Conservation (phyloP, 2,888 invertebrate species). For the Oscheius sp. region DNA sequence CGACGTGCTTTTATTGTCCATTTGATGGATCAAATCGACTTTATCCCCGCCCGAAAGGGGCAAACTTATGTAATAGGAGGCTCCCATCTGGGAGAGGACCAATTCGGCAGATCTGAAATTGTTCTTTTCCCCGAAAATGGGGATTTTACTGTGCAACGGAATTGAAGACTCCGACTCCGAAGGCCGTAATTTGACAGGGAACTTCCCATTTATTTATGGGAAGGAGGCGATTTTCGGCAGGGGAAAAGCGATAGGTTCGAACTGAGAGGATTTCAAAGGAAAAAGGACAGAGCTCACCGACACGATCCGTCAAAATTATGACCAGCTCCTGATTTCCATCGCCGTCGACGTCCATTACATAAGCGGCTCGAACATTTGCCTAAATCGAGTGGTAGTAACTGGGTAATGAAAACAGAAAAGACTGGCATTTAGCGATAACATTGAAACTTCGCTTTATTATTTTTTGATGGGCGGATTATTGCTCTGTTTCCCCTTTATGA, state of each 20-base stretch:
- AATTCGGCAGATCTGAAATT: conserved; percentile 5
- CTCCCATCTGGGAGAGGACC: conserved; percentile 40
- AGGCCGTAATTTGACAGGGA: conserved; percentile 43
- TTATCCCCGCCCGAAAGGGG: conserved; percentile 22
- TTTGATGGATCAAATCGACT: conserved; percentile 7
- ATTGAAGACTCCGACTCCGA: conserved; percentile 7
- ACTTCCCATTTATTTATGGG: conserved; percentile 52
- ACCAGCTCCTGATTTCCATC: conserved; percentile 42
- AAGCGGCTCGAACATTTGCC: conserved; percentile 41
- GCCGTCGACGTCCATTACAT: conserved; percentile 44
- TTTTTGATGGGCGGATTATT: too few species aligned
- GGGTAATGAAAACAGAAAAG: not conserved
- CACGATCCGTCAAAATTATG: conserved; percentile 46
- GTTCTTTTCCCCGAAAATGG: not conserved
- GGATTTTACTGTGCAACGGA: not conserved
- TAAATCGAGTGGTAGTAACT: not conserved
- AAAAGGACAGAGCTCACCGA: too few species aligned
- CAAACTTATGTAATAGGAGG: conserved; percentile 34
- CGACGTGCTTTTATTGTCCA: not conserved
- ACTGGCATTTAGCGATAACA: too few species aligned
- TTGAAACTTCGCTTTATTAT: too few species aligned
- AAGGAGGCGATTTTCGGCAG: conserved; percentile 31
- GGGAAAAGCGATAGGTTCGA: conserved; percentile 39
- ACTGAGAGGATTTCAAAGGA: conserved; percentile 22
- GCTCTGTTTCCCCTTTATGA: too few species aligned